Evolutionary conservation across 2,888 invertebrate species (phyloP), one percentile per base, ranked within the genome.

Genomic region (Hemistola chrysoprasaria): DNA sequence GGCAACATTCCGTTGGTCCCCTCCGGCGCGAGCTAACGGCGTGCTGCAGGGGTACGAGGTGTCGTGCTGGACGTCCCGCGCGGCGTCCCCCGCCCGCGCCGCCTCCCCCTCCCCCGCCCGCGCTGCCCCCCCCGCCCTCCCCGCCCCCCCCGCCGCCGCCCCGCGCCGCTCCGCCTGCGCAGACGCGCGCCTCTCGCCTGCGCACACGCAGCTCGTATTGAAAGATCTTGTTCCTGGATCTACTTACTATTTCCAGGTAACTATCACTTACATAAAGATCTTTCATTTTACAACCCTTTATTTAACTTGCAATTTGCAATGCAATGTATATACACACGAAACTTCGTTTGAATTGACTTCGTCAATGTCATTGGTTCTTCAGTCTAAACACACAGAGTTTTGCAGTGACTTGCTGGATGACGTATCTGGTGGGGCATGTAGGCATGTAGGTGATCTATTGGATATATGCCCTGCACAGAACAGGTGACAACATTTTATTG

Each of bases 1-100:
- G 4, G 93, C 93, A 0, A 90, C 92, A 55, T 92, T 95, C 53
- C 93, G 97, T 3, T 98, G 98, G 98, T 92, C 93, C 50, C 80
- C 91, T 0, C 97, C 98, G 0, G 73, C 86, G 23, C 90, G 91
- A 38, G 90, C 93, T 1, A 96, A 97, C 72, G 96, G 96, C 0
- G 78, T 94, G 4, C 90, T 97, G 21, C 81, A 91, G 30, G 92
- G 93, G 1, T 97, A 97, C 75, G 91, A 91, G 48, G 90, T 93
- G 1, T 83, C 90, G 47, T 95, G 94, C 71, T 95, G 95, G 94
- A 44, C 56, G 21, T 43, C 45, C 28, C 50, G 58, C 30, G 30
- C 47, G 10, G 46, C 52, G 1, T 4, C 16, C 3, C 16, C 51
- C 1, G 22, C 57, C n/a, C n/a, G n/a, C 4, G 43, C 61, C 2